These are phyloP conservation scores for Actenoides hombroni DNA, from an alignment of 2,113 vertebrate genomes.

Conservation along the genomic window DNA sequence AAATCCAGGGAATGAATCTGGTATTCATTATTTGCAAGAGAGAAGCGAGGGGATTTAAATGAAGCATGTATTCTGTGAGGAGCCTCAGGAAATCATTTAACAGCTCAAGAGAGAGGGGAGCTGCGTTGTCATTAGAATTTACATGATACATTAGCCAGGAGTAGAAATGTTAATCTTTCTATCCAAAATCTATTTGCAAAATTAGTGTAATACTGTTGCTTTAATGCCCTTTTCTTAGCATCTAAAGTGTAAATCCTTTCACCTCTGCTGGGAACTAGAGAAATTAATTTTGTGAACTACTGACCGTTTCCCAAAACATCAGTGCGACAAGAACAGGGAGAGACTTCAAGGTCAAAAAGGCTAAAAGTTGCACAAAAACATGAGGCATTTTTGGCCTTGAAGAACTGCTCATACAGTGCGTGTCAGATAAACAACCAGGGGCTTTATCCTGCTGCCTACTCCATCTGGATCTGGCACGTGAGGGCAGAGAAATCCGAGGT, in stretches of 20 bases:
- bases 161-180: constrained; percentile 70
- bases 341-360: neutral
- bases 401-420: neutral
- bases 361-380: neutral
- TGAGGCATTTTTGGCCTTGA: neutral
- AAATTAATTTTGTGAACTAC: neutral
- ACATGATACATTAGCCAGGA: constrained; percentile 75
- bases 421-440: neutral
- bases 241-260: neutral
- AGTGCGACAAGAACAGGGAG: neutral
- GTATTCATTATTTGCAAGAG: constrained; percentile 67
- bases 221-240: constrained; percentile 3
- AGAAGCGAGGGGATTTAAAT: constrained; percentile 61
- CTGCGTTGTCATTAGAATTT: constrained; percentile 72
- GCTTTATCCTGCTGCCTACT: neutral
- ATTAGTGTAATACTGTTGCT: constrained; percentile 53
- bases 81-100: constrained; percentile 73
- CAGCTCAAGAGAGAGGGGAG: constrained; percentile 43
- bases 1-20: constrained; percentile 56
- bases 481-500: neutral
- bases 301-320: neutral
- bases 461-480: neutral
- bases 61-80: constrained; percentile 61
- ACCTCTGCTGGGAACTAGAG: neutral
- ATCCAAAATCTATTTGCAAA: constrained; percentile 68